Conservation (phyloP, 2,888 invertebrate species). For the Cybosia mesomella region DNA sequence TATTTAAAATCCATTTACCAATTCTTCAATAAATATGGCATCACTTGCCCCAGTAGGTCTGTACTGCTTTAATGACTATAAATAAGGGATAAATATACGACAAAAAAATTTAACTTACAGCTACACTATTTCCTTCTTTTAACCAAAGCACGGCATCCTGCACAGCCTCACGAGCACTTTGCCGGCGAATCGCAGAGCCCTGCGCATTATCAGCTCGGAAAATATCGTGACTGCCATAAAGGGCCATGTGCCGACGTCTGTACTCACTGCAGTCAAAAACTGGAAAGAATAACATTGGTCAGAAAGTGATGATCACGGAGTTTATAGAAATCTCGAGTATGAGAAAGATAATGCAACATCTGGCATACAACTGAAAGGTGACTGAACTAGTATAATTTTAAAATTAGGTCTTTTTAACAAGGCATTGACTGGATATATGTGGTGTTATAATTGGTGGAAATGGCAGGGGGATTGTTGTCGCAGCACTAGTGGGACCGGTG, state of each 20-base stretch:
- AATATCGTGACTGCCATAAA: conserved; percentile 95
- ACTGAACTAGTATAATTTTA: conserved; percentile 19
- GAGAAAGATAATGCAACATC: background rate
- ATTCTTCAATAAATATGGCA: too few species aligned
- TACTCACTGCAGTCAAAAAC: conserved; percentile 98
- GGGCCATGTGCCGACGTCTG: conserved; percentile 92
- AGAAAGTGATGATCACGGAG: conserved; percentile 5
- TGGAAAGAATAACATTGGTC: conserved; percentile 72
- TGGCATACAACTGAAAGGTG: background rate
- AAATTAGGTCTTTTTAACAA: conserved; percentile 11
- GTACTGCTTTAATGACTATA: background rate
- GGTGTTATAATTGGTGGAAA: background rate
- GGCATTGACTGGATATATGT: conserved; percentile 3
- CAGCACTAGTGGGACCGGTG: too few species aligned
- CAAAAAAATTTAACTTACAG: conserved; percentile 87
- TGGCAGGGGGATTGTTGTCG: too few species aligned
- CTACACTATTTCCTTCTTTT: conserved; percentile 92
- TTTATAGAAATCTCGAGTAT: background rate
- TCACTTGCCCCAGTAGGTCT: too few species aligned
- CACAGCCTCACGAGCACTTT: conserved; percentile 94
- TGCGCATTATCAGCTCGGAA: conserved; percentile 95
- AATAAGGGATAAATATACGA: background rate
- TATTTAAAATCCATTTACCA: too few species aligned
- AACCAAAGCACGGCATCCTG: conserved; percentile 95
- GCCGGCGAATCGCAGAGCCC: conserved; percentile 92